phyloP scores from a whole-genome alignment of 2,888 invertebrate genomes.

The Scaptomyza reducta region DNA sequence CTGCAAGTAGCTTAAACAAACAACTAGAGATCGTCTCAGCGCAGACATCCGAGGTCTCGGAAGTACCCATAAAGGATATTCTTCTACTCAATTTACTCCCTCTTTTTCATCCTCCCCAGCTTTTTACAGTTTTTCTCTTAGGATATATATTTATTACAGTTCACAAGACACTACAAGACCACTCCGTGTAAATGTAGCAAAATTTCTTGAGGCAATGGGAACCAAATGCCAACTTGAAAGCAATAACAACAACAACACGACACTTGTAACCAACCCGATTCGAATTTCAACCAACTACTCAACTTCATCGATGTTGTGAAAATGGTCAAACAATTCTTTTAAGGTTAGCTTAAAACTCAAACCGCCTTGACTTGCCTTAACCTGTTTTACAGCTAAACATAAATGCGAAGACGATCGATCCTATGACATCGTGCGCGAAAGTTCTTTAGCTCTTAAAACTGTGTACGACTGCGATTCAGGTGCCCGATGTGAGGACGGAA shows the following conservation, averaged over 20 bases:
- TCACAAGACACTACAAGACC: constrained; percentile 31
- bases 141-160: constrained; percentile 51
- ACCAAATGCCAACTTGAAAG: constrained; percentile 80
- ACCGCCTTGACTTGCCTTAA: constrained; percentile 57
- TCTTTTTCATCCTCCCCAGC: constrained; percentile 12
- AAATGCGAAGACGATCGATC: constrained; percentile 16
- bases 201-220: constrained; percentile 78
- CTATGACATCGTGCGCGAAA: constrained; percentile 55
- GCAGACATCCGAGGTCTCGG: constrained; percentile 25
- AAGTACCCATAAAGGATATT: constrained; percentile 35
- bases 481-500: constrained; percentile 21
- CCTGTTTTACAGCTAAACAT: constrained; percentile 63
- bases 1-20: constrained; percentile 50
- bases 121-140: constrained; percentile 24
- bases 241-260: constrained; percentile 55
- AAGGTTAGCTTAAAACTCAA: constrained; percentile 64
- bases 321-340: constrained; percentile 10
- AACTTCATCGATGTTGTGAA: constrained; percentile 11
- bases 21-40: constrained; percentile 16
- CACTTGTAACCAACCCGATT: constrained; percentile 28
- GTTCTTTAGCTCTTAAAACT: constrained; percentile 45
- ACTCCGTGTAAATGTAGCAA: constrained; percentile 55
- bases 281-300: constrained; percentile 20
- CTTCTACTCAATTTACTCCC: constrained; percentile 23
- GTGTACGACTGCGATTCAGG: constrained; percentile 1